phyloP scores from a whole-genome alignment of 2,888 invertebrate genomes.

The Merodon equestris region DNA sequence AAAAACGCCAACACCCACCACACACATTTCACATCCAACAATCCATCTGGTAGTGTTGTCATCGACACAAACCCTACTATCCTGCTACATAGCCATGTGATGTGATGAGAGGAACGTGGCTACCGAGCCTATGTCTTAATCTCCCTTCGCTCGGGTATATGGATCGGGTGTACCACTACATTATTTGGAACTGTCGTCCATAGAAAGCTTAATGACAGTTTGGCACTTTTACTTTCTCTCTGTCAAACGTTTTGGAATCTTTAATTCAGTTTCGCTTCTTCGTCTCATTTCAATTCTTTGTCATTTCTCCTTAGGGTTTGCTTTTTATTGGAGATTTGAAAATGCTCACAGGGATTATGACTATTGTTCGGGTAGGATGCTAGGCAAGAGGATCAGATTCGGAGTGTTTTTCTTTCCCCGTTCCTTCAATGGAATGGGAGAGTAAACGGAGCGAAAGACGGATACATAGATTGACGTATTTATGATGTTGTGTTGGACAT shows the following conservation, averaged over 20 bases:
- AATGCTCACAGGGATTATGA: slow-evolving; percentile 39
- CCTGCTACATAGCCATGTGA: slow-evolving; percentile 31
- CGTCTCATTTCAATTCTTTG: not conserved
- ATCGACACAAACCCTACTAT: slow-evolving; percentile 19
- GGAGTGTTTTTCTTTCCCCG: too few relatives aligned
- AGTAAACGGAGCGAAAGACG: not conserved
- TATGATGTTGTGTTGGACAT: slow-evolving; percentile 25
- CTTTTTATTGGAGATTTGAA: slow-evolving; percentile 26
- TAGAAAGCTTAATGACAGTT: slow-evolving; percentile 52
- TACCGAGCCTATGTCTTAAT: slow-evolving; percentile 54
- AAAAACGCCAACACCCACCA: not conserved
- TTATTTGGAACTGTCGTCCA: too few relatives aligned
- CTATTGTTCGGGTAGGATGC: slow-evolving; percentile 21
- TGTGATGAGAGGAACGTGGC: slow-evolving; percentile 38
- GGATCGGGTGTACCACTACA: slow-evolving; percentile 7
- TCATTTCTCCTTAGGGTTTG: not conserved
- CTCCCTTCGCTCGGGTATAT: slow-evolving; percentile 9
- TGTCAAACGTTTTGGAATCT: slow-evolving; percentile 45
- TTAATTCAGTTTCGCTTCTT: slow-evolving; percentile 42
- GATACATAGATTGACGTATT: slow-evolving; percentile 30
- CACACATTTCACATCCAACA: slow-evolving; percentile 37
- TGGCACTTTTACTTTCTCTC: slow-evolving; percentile 60
- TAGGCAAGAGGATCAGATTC: slow-evolving; percentile 27
- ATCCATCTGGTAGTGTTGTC: not conserved
- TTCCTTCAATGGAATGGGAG: too few relatives aligned